Evolutionary conservation across 92 coral and sea anemone genomes (phyloP).

Genomic region (Palythoa grandis): DNA sequence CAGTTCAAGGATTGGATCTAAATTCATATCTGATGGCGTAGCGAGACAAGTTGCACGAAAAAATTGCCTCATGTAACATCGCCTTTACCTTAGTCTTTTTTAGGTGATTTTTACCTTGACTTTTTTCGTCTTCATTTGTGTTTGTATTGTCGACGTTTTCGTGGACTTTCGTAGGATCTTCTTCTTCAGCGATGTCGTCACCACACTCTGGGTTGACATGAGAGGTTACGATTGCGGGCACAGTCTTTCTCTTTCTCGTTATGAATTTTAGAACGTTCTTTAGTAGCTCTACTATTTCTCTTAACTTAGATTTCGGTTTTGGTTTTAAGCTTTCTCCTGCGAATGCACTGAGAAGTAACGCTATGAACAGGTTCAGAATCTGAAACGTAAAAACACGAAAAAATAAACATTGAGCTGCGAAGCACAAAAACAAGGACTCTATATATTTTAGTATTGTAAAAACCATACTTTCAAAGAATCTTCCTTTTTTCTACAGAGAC

Average conservation of each 20-base stretch:
- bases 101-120: not conserved
- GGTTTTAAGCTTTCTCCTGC: conserved; percentile 56
- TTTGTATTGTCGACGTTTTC: not conserved
- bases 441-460: not conserved
- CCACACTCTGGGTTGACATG: conserved; percentile 24
- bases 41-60: too few relatives aligned
- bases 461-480: too few relatives aligned
- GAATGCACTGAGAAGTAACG: conserved; percentile 86
- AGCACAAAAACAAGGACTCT: not conserved
- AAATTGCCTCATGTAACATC: too few relatives aligned
- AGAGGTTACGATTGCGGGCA: conserved; percentile 24
- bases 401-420: not conserved
- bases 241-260: conserved; percentile 29
- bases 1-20: too few relatives aligned
- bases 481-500: too few relatives aligned
- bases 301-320: not conserved
- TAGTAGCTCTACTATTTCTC: conserved; percentile 16
- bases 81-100: too few relatives aligned
- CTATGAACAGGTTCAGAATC: conserved; percentile 89
- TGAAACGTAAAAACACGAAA: conserved; percentile 23
- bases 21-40: too few relatives aligned
- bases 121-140: not conserved
- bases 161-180: not conserved
- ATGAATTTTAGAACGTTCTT: conserved; percentile 35
- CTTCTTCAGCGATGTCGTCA: conserved; percentile 4